Percentiles rank a stretch among this genome's conserved stretches.
These are phyloP conservation scores for Callosobruchus maculatus DNA, from an alignment of 2,888 invertebrate genomes.

Conservation along the genomic window DNA sequence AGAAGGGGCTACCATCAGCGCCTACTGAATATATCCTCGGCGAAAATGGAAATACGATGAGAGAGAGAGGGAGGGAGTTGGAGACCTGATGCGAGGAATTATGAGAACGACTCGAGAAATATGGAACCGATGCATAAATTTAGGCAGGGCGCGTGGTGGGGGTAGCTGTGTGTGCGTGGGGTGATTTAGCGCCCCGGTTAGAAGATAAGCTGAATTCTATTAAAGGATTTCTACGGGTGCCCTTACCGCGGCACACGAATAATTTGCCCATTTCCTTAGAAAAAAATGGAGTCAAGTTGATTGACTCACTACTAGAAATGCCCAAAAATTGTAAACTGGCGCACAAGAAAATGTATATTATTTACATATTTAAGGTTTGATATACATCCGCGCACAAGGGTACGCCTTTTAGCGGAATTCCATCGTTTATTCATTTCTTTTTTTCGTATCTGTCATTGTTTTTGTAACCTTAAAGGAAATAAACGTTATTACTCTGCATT, in stretches of 20 bases:
- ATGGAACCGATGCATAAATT: conserved; percentile 52
- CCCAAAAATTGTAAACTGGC: no score
- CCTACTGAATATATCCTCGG: background rate
- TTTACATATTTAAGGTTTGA: no score
- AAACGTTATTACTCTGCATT: no score
- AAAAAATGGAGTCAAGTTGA: no score
- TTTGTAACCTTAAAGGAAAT: no score
- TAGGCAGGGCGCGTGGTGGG: conserved; percentile 16
- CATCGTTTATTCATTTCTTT: no score
- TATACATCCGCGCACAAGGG: no score
- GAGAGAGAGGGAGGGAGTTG: conserved; percentile 37
- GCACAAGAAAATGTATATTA: no score
- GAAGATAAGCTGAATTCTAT: background rate
- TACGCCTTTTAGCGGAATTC: no score
- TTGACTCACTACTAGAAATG: no score
- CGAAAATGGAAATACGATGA: conserved; percentile 32
- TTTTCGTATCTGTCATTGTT: no score
- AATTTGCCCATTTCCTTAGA: background rate
- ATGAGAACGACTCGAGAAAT: conserved; percentile 52
- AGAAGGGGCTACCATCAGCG: conserved; percentile 18
- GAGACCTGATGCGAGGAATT: conserved; percentile 51
- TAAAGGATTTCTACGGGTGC: background rate
- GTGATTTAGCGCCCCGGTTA: background rate
- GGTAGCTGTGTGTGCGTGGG: background rate
- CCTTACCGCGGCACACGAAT: background rate